These are phyloP conservation scores for Cylas formicarius DNA, from an alignment of 1,140 invertebrate species.

Conservation along the genomic window DNA sequence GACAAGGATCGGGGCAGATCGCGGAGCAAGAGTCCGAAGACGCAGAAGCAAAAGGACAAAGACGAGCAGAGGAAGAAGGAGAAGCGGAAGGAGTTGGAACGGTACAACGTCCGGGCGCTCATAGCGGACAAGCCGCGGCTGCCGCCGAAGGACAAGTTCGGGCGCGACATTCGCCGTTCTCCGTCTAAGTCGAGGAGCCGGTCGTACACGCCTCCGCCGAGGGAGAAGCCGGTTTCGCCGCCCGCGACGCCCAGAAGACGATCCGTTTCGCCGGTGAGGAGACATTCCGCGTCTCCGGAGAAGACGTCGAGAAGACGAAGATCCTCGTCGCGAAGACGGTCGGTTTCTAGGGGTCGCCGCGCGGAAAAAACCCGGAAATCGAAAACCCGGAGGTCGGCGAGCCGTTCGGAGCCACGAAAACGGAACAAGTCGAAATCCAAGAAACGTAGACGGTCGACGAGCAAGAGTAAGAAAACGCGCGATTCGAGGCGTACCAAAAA, in stretches of 20 bases:
- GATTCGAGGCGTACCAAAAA: slow-evolving; percentile 27
- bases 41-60: slow-evolving; percentile 37
- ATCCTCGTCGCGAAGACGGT: slow-evolving; percentile 33
- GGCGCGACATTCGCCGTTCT: slow-evolving; percentile 55
- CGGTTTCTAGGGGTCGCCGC: slow-evolving; percentile 32
- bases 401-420: slow-evolving; percentile 42
- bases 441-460: slow-evolving; percentile 35
- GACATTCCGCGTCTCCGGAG: slow-evolving; percentile 10
- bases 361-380: slow-evolving; percentile 40
- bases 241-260: slow-evolving; percentile 9
- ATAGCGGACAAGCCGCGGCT: slow-evolving; percentile 61
- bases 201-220: slow-evolving; percentile 20
- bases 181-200: slow-evolving; percentile 32
- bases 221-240: slow-evolving; percentile 28
- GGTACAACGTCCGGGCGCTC: slow-evolving; percentile 73
- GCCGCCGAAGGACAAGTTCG: slow-evolving; percentile 67
- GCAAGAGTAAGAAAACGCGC: slow-evolving; percentile 29
- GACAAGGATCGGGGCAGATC: slow-evolving; percentile 48
- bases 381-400: slow-evolving; percentile 45
- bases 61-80: slow-evolving; percentile 52
- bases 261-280: slow-evolving; percentile 21
- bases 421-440: slow-evolving; percentile 40
- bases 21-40: slow-evolving; percentile 26
- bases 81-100: slow-evolving; percentile 69
- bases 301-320: slow-evolving; percentile 24